Percentiles rank a stretch among this genome's conserved stretches.
phyloP scores from a whole-genome alignment of 2,797 vertebrate genomes.

The Falco peregrinus region DNA sequence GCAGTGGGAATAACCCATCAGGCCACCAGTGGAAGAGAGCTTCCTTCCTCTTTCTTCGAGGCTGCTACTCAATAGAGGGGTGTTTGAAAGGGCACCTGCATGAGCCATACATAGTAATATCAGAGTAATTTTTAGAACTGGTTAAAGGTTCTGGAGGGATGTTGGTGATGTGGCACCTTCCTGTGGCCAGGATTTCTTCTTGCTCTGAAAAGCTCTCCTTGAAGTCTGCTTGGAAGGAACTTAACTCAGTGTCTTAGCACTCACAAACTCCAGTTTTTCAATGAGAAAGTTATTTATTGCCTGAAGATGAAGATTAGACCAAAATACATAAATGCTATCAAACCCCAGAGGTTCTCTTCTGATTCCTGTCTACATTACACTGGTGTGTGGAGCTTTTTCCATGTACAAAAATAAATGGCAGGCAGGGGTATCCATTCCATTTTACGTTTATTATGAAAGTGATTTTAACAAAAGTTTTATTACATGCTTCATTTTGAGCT shows the following conservation, averaged over 20 bases:
- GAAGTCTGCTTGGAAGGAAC: not conserved
- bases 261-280: not conserved
- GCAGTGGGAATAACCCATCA: not conserved
- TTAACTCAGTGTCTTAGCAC: not conserved
- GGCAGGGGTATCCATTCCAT: not conserved
- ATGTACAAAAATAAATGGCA: not conserved
- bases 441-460: conserved; percentile 73
- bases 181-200: not conserved
- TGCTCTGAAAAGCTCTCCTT: not conserved
- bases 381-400: not conserved
- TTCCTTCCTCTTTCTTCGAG: not conserved
- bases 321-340: not conserved
- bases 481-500: conserved; percentile 70
- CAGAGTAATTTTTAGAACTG: not conserved
- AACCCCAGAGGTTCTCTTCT: not conserved
- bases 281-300: not conserved
- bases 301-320: not conserved
- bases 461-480: conserved; percentile 65
- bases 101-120: fast-evolving
- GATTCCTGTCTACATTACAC: not conserved
- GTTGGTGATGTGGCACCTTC: not conserved
- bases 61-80: not conserved
- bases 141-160: not conserved
- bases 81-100: not conserved
- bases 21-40: not conserved